phyloP scores from a whole-genome alignment of 2,113 vertebrate genomes.

The Procapra przewalskii region DNA sequence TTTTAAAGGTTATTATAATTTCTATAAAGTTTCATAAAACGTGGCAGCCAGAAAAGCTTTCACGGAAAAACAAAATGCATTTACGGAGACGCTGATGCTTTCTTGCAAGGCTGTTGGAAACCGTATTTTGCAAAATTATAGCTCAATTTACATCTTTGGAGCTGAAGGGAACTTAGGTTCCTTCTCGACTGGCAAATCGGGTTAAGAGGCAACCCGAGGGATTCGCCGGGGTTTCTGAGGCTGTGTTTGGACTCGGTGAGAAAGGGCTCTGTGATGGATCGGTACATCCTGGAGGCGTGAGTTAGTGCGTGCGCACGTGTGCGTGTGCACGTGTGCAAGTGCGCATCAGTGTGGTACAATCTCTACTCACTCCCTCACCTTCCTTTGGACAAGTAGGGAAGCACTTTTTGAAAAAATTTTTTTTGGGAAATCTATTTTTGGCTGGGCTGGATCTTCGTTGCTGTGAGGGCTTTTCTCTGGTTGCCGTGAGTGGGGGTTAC shows the following conservation, averaged over 20 bases:
- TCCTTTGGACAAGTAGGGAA: not conserved
- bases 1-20: slow-evolving; percentile 68
- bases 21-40: slow-evolving; percentile 53
- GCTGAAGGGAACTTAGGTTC: not conserved
- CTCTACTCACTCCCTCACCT: not conserved
- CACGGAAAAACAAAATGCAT: not conserved
- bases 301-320: rapidly evolving
- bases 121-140: not conserved
- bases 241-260: not conserved
- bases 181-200: not conserved
- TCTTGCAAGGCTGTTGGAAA: not conserved
- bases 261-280: not conserved
- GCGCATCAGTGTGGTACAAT: rapidly evolving
- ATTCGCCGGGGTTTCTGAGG: rapidly evolving
- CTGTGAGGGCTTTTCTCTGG: not conserved
- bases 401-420: not conserved
- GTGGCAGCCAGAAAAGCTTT: slow-evolving; percentile 35
- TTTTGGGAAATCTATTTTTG: not conserved
- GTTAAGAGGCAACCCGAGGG: not conserved
- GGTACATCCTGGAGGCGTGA: not conserved
- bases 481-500: not conserved
- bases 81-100: not conserved
- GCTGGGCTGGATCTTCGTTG: not conserved
- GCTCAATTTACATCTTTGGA: not conserved
- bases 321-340: rapidly evolving